These are phyloP conservation scores for Sinocyclocheilus maitianheensis DNA, from an alignment of 2,113 vertebrate species.

Conservation along the genomic window DNA sequence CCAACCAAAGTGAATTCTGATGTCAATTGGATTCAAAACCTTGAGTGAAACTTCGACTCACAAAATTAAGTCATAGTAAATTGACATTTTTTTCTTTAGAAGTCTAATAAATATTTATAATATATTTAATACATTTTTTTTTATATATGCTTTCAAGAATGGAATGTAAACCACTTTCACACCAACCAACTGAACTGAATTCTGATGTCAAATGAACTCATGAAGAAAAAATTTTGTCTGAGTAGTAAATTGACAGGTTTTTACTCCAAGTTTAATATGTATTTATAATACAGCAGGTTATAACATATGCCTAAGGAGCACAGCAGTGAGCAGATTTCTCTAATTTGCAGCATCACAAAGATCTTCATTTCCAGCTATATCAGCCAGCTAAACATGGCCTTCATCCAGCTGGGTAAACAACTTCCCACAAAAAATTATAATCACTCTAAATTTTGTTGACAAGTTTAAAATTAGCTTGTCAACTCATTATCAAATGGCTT, in stretches of 20 bases:
- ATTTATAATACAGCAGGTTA: background rate
- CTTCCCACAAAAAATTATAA: background rate
- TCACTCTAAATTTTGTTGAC: constrained; percentile 29
- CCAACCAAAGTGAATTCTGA: background rate
- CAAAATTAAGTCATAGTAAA: background rate
- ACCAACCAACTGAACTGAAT: too few species aligned
- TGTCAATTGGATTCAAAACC: background rate
- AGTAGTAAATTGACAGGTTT: too few species aligned
- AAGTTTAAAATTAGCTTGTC: constrained; percentile 36
- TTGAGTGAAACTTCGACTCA: too few species aligned
- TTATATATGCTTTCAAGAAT: too few species aligned
- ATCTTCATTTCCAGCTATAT: constrained; percentile 22
- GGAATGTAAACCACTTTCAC: too few species aligned
- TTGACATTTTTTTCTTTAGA: background rate
- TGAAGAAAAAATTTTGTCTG: too few species aligned
- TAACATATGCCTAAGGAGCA: background rate
- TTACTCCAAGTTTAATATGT: too few species aligned
- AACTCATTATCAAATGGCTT: constrained; percentile 33
- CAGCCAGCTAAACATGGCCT: constrained; percentile 9
- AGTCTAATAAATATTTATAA: background rate
- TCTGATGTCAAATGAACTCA: too few species aligned
- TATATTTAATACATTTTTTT: too few species aligned
- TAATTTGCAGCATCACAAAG: constrained; percentile 11
- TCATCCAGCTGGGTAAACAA: constrained; percentile 40
- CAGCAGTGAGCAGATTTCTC: background rate